Evolutionary conservation across 2,797 vertebrate genomes (phyloP).

Genomic region (Danio albolineatus): DNA sequence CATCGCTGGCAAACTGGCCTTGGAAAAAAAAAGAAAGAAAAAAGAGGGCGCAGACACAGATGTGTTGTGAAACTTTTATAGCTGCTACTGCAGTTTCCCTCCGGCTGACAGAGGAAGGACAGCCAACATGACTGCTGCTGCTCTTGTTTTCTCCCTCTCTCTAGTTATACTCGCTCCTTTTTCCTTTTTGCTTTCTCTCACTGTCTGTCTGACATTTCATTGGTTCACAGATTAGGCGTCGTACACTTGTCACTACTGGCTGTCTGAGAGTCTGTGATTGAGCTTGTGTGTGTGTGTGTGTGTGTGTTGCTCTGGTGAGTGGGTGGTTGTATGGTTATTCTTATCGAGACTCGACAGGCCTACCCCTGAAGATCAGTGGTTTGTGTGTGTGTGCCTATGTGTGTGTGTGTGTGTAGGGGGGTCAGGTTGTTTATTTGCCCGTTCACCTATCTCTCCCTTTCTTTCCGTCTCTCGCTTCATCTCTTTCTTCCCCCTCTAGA

Average conservation of each 20-base stretch:
- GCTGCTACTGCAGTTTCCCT: constrained; percentile 72
- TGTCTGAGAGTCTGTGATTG: constrained; percentile 61
- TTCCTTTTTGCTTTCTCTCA: constrained; percentile 60
- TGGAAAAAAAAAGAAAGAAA: constrained; percentile 50
- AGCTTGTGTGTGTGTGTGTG: constrained; percentile 64
- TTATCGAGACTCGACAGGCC: constrained; percentile 82
- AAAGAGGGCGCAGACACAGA: constrained; percentile 55
- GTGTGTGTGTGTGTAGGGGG: background rate
- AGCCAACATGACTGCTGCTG: constrained; percentile 56
- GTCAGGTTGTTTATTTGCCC: constrained; percentile 44
- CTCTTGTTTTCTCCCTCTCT: constrained; percentile 59
- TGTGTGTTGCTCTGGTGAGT: constrained; percentile 48
- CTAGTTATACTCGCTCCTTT: constrained; percentile 45
- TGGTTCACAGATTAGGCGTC: constrained; percentile 72
- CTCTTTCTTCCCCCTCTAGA: constrained; percentile 48
- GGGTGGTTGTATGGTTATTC: constrained; percentile 69
- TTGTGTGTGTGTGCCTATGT: constrained; percentile 15
- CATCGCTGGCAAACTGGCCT: constrained; percentile 69
- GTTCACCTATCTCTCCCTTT: constrained; percentile 28
- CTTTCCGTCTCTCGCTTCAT: constrained; percentile 34
- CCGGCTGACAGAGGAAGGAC: constrained; percentile 65
- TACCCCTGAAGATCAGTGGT: constrained; percentile 70
- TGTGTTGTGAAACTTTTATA: constrained; percentile 82
- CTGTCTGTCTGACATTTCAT: constrained; percentile 66
- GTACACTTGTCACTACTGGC: constrained; percentile 75